Conservation (phyloP, 2,113 vertebrate genomes). For the Carassius carassius region DNA sequence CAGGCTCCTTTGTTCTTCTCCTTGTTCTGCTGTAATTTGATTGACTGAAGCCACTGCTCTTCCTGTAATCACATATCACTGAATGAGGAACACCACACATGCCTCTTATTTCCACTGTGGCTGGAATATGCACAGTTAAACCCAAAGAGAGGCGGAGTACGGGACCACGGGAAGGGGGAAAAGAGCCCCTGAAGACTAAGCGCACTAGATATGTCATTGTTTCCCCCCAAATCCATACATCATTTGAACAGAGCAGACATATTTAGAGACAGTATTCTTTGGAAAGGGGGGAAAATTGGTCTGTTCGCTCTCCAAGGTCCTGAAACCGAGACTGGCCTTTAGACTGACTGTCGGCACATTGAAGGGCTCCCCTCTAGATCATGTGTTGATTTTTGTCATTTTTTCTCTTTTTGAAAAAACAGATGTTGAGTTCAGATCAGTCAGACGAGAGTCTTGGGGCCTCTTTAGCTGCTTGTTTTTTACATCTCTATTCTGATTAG, state of each 20-base stretch:
- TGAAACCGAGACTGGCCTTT: slow-evolving; percentile 32
- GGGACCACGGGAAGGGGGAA: background rate
- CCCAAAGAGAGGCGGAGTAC: background rate
- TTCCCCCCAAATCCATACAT: slow-evolving; percentile 44
- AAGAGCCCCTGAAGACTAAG: slow-evolving; percentile 28
- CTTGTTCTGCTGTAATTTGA: slow-evolving; percentile 34
- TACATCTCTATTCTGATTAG: slow-evolving; percentile 13
- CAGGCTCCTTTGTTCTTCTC: slow-evolving; percentile 16
- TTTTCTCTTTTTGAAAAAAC: background rate
- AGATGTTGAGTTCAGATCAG: background rate
- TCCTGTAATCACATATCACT: background rate
- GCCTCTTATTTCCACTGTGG: background rate
- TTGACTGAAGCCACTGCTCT: background rate
- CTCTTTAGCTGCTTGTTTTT: background rate
- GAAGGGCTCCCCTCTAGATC: background rate
- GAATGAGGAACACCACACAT: background rate
- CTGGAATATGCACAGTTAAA: slow-evolving; percentile 32
- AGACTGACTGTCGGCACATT: background rate
- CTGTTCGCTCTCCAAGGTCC: slow-evolving; percentile 49
- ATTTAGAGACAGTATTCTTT: background rate
- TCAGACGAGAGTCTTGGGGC: background rate
- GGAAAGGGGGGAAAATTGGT: background rate
- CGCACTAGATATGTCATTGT: slow-evolving; percentile 50
- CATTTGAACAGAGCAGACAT: slow-evolving; percentile 47
- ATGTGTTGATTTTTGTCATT: background rate